phyloP scores from a whole-genome alignment of 2,113 vertebrate genomes.

The Corynorhinus townsendii region DNA sequence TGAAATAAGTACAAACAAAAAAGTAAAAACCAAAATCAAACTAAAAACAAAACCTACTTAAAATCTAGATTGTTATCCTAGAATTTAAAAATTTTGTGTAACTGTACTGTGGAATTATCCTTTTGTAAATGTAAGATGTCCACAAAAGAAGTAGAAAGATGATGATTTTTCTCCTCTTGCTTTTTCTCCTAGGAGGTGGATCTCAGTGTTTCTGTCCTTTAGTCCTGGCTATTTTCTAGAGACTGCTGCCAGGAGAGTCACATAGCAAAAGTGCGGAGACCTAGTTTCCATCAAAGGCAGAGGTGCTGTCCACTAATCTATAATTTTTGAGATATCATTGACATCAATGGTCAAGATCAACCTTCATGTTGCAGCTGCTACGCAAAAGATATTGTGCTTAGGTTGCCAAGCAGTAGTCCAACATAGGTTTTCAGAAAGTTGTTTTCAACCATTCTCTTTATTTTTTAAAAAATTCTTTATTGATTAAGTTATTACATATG shows the following conservation, averaged over 20 bases:
- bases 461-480: too few relatives aligned
- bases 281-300: background rate
- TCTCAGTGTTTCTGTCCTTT: background rate
- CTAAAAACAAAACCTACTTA: background rate
- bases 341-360: background rate
- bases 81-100: background rate
- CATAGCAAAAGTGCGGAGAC: background rate
- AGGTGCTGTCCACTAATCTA: background rate
- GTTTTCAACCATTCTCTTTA: background rate
- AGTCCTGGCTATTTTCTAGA: background rate
- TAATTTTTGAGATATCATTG: background rate
- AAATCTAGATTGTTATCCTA: background rate
- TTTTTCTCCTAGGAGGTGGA: background rate
- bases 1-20: background rate
- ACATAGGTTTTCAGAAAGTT: background rate
- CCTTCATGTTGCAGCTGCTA: background rate
- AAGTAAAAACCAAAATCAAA: background rate
- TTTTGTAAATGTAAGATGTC: background rate
- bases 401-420: background rate
- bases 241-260: background rate
- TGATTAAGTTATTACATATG: too few relatives aligned
- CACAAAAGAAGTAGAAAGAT: background rate
- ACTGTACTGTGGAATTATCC: background rate
- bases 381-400: background rate
- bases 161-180: background rate